phyloP scores from a whole-genome alignment of 2,888 invertebrate genomes.

The Masnerella sp. region DNA sequence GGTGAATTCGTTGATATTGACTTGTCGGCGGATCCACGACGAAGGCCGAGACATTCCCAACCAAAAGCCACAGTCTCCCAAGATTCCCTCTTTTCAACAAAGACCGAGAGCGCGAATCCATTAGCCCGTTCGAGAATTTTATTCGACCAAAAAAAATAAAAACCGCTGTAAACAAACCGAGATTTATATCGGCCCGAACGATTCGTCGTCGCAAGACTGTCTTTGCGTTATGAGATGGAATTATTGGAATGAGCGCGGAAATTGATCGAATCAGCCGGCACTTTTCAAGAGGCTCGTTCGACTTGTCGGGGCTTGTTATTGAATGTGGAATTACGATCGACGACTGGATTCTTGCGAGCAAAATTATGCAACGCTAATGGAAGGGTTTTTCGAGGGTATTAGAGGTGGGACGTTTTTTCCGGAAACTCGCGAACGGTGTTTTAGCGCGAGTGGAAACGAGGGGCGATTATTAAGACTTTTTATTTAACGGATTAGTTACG shows the following conservation, averaged over 20 bases:
- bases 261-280: slow-evolving; percentile 30
- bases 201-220: slow-evolving; percentile 27
- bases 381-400: slow-evolving; percentile 14
- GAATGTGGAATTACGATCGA: slow-evolving; percentile 23
- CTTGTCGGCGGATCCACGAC: too few species aligned
- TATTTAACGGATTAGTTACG: too few species aligned
- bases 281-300: slow-evolving; percentile 23
- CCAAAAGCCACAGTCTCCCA: too few species aligned
- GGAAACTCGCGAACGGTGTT: too few species aligned
- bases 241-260: slow-evolving; percentile 26
- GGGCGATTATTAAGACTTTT: too few species aligned
- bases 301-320: slow-evolving; percentile 27
- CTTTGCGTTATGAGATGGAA: slow-evolving; percentile 36
- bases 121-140: too few species aligned
- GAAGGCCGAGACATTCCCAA: too few species aligned
- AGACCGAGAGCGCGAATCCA: slow-evolving; percentile 1
- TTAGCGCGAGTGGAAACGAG: too few species aligned
- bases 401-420: too few species aligned
- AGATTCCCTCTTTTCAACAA: slow-evolving; percentile 49
- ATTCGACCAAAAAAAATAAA: too few species aligned
- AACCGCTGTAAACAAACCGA: slow-evolving; percentile 31
- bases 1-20: too few species aligned
- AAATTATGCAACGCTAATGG: slow-evolving; percentile 24
- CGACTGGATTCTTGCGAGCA: neutral
- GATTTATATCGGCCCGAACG: slow-evolving; percentile 38